Conservation (phyloP, 2,797 vertebrate species). For the Okamejei kenojei region DNA sequence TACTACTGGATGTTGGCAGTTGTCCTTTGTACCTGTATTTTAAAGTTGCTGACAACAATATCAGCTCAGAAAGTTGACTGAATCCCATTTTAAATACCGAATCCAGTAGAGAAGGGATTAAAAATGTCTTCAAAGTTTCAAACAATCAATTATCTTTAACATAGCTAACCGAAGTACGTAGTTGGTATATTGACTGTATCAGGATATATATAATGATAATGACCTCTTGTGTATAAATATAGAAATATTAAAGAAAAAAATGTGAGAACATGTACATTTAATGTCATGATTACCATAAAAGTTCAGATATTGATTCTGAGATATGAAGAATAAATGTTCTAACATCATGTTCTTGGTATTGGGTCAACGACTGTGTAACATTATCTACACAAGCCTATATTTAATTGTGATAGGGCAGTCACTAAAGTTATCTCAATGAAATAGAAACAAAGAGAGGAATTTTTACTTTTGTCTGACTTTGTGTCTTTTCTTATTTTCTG, state of each 20-base stretch:
- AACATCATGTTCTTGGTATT: not conserved
- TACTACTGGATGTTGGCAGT: not conserved
- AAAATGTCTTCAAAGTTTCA: not conserved
- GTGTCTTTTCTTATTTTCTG: conserved; percentile 99
- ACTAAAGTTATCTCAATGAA: conserved; percentile 27
- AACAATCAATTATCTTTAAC: not conserved
- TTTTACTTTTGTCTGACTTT: conserved; percentile 90
- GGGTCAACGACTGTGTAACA: not conserved
- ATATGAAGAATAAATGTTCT: not conserved
- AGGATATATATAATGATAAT: not conserved
- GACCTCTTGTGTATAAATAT: not conserved
- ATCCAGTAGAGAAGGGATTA: not conserved
- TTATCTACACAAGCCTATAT: not conserved
- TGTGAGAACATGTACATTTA: not conserved
- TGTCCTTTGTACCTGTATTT: not conserved
- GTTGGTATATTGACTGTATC: not conserved
- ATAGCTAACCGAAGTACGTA: not conserved
- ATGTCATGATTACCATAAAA: not conserved
- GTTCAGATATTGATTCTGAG: not conserved
- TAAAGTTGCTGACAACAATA: not conserved
- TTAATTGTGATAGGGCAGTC: conserved; percentile 39
- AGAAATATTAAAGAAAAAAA: not conserved
- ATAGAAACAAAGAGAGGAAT: conserved; percentile 3
- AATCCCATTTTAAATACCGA: not conserved
- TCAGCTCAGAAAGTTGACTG: not conserved